phyloP scores from a whole-genome alignment of 2,113 vertebrate species.

The Erythrocercus mccallii region DNA sequence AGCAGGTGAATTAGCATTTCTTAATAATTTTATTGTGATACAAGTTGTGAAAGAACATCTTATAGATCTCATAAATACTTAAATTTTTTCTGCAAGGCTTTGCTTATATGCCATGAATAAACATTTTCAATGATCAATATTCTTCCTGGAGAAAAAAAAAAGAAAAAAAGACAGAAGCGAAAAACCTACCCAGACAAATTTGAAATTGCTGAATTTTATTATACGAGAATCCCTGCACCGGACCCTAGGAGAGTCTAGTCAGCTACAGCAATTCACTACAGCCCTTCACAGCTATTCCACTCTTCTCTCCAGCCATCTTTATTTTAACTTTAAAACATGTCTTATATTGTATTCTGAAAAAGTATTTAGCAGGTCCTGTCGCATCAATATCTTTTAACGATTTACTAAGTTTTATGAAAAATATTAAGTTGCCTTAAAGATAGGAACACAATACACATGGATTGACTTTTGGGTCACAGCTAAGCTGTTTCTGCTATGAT shows the following conservation, averaged over 20 bases:
- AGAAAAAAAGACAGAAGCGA: fast-evolving
- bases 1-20: background rate
- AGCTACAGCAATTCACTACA: background rate
- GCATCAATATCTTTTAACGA: background rate
- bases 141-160: too few species aligned
- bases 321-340: background rate
- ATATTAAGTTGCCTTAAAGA: background rate
- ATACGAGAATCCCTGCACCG: fast-evolving
- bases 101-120: background rate
- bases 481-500: background rate
- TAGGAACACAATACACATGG: background rate
- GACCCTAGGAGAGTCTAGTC: background rate
- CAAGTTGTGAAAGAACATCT: background rate
- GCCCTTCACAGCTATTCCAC: background rate
- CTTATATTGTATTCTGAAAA: background rate
- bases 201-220: background rate
- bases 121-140: background rate
- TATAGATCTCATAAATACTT: background rate
- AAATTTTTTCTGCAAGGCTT: background rate
- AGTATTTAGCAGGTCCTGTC: background rate
- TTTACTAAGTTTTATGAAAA: background rate
- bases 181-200: background rate
- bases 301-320: background rate
- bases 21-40: background rate
- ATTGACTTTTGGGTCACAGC: background rate